Evolutionary conservation across 2,797 vertebrate species (phyloP).

Genomic region (Aeoliscus strigatus): DNA sequence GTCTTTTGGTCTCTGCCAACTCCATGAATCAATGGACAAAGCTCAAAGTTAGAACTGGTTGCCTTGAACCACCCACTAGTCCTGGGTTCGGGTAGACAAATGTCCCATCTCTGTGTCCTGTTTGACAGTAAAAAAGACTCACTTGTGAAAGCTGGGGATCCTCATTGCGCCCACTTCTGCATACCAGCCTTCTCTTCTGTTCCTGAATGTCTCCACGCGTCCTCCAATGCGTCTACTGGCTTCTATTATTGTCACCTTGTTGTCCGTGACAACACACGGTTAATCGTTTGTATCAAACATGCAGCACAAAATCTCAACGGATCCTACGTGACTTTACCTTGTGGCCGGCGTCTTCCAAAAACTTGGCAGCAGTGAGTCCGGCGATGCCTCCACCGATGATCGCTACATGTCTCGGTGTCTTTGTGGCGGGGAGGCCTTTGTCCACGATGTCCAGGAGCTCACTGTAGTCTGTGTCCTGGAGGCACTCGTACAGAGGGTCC

Average conservation of each 20-base stretch:
- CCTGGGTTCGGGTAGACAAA: no score
- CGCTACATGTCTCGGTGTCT: slow-evolving; percentile 57
- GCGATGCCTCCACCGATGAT: slow-evolving; percentile 74
- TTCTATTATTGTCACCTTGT: slow-evolving; percentile 80
- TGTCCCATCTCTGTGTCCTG: no score
- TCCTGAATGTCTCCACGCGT: slow-evolving; percentile 78
- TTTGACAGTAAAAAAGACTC: no score
- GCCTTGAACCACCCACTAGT: no score
- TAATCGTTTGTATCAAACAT: background rate
- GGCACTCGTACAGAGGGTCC: slow-evolving; percentile 74
- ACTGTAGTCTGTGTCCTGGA: slow-evolving; percentile 77
- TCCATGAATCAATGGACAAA: background rate
- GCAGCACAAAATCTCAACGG: background rate
- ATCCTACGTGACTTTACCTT: slow-evolving; percentile 52
- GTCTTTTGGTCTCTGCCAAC: background rate
- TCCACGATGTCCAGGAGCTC: slow-evolving; percentile 71
- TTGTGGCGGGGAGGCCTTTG: slow-evolving; percentile 71
- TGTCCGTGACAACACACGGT: slow-evolving; percentile 4
- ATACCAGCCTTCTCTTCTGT: slow-evolving; percentile 77
- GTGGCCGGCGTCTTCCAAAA: slow-evolving; percentile 75
- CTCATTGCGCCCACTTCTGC: slow-evolving; percentile 85
- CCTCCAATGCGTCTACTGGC: slow-evolving; percentile 77
- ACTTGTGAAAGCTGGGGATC: slow-evolving; percentile 82
- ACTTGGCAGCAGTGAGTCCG: slow-evolving; percentile 76
- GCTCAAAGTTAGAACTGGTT: no score